These are phyloP conservation scores for Melanotaenia maccullochi DNA, from an alignment of 2,797 vertebrate species.

Conservation along the genomic window DNA sequence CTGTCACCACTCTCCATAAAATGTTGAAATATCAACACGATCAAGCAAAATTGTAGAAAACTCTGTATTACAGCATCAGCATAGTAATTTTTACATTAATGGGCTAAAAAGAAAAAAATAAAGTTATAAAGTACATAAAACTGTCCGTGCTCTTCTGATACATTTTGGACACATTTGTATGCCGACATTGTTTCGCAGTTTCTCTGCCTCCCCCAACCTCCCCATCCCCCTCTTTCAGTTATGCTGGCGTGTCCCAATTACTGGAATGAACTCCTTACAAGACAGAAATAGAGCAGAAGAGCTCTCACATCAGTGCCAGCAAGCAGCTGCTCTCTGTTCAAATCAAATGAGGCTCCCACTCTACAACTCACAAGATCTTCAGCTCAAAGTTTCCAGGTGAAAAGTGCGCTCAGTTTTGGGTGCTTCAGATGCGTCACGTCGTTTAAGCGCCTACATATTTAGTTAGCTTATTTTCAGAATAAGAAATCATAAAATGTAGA, in stretches of 20 bases:
- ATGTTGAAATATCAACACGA: neutral
- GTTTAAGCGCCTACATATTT: neutral
- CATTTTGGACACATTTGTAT: neutral
- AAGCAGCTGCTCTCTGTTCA: conserved; percentile 20
- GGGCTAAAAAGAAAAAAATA: neutral
- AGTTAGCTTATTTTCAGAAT: neutral
- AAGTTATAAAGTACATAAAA: neutral
- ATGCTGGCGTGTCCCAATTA: conserved; percentile 52
- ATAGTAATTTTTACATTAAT: neutral
- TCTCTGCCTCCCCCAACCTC: neutral
- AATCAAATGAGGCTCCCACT: conserved; percentile 16
- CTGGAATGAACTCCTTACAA: conserved; percentile 61
- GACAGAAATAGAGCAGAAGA: conserved; percentile 80
- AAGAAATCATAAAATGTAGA: neutral
- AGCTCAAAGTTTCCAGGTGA: neutral
- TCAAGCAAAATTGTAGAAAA: neutral
- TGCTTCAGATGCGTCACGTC: neutral
- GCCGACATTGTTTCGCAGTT: conserved; percentile 7
- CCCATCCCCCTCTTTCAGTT: neutral
- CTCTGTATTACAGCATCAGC: conserved; percentile 3
- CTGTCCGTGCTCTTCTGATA: neutral
- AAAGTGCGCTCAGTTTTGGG: neutral
- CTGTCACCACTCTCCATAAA: neutral
- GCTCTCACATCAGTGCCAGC: conserved; percentile 34
- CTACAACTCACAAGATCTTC: neutral